These are phyloP conservation scores for Amyelois transitella DNA, from an alignment of 1,140 invertebrate genomes.

Conservation along the genomic window DNA sequence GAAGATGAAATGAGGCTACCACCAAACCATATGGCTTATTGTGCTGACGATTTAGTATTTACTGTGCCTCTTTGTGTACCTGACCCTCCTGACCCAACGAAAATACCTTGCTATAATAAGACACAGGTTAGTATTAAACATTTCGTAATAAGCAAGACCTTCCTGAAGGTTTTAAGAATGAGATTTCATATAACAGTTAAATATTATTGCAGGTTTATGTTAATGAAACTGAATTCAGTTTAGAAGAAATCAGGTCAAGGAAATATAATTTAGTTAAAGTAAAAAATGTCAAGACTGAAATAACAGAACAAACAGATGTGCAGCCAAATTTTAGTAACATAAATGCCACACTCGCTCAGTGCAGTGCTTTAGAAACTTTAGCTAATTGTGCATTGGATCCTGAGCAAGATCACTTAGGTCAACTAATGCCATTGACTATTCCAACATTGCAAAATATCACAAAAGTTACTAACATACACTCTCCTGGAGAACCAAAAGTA, in stretches of 20 bases:
- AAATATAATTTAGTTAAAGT: slow-evolving; percentile 56
- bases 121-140: slow-evolving; percentile 46
- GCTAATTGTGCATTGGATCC: slow-evolving; percentile 65
- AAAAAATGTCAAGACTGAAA: slow-evolving; percentile 30
- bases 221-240: slow-evolving; percentile 77
- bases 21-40: slow-evolving; percentile 69
- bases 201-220: slow-evolving; percentile 73
- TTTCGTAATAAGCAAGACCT: too few relatives aligned
- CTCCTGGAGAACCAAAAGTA: slow-evolving; percentile 62
- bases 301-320: slow-evolving; percentile 25
- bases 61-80: slow-evolving; percentile 76
- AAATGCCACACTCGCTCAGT: slow-evolving; percentile 57
- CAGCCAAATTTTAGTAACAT: slow-evolving; percentile 44
- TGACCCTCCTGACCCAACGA: slow-evolving; percentile 75
- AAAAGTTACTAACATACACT: slow-evolving; percentile 65
- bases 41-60: slow-evolving; percentile 74
- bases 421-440: slow-evolving; percentile 58
- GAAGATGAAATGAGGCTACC: slow-evolving; percentile 71
- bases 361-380: slow-evolving; percentile 65
- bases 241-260: slow-evolving; percentile 79
- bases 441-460: slow-evolving; percentile 63
- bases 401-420: slow-evolving; percentile 63
- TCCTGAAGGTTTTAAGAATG: too few relatives aligned
- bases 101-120: slow-evolving; percentile 77
- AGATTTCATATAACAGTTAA: too few relatives aligned